Evolutionary conservation across 2,797 vertebrate genomes (phyloP), one percentile per base, ranked within the genome.

Genomic region (Sebastes kiyomatsui): DNA sequence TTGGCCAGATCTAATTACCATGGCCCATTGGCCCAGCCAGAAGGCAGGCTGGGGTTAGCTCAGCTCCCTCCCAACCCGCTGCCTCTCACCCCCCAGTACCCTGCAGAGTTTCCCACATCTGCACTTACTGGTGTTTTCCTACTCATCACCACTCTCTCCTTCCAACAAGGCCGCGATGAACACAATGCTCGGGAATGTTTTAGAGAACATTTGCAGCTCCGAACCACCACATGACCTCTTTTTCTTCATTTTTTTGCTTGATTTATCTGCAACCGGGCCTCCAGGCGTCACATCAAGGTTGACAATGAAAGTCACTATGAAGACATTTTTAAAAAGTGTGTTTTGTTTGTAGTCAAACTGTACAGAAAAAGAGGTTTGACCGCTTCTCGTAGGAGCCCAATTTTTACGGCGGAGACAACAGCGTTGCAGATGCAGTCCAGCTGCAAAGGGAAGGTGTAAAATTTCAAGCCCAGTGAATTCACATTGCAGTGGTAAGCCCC

Each of bases 371-470:
- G 89, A 80, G 72, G 87, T 61, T 61, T 7, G 75, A 75, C 67
- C 76, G 46, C 81, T 16, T 46, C 16, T 86, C 59, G 66, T 14
- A 56, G 33, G 77, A 93, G 91, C 91, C 91, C 87, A 94, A 94
- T 95, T 96, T 38, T 92, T 96, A 96, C 94, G 94, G 93, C 90
- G 94, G 89, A 95, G 95, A 93, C 94, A 88, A 94, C 95, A 96
- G 97, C 96, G 96, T 98, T 97, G 96, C 97, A 97, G 97, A 98
- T 98, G 96, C 87, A 82, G 95, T 94, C 97, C 98, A 98, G 97
- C 97, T 98, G 98, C 96, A 92, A 52, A 84, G 87, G 85, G 85
- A 92, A 94, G 96, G 97, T 97, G 97, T 97, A 97, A 96, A 94
- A 96, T 98, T 97, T 97, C 97, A 95, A 96, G 80, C 94, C 89